Percentiles rank a stretch among this genome's conserved stretches.
Evolutionary conservation across 2,113 vertebrate species (phyloP).

Genomic region (Ivindomyrus marchei): DNA sequence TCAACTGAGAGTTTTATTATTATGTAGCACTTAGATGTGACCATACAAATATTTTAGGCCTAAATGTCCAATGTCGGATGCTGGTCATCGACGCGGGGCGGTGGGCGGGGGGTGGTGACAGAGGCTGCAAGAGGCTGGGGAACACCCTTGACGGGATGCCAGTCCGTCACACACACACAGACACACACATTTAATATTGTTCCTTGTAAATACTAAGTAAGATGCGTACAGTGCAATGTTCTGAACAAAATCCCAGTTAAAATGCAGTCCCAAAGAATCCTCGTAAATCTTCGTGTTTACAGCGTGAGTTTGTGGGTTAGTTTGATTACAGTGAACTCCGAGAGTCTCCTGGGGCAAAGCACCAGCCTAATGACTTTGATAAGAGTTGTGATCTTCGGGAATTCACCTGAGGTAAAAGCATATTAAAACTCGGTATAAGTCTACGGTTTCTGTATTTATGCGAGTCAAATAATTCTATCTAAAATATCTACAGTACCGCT

Average conservation of each 20-base stretch:
- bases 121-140: neutral
- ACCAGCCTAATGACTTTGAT: slow-evolving; percentile 21
- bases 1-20: neutral
- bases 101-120: neutral
- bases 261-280: slow-evolving; percentile 49
- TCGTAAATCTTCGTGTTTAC: slow-evolving; percentile 31
- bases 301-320: slow-evolving; percentile 33
- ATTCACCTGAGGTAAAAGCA: neutral
- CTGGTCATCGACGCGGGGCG: neutral
- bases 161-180: neutral
- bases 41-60: neutral
- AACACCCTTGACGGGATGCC: neutral
- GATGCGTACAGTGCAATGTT: neutral
- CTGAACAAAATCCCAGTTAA: neutral
- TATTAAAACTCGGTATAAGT: neutral
- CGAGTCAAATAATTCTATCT: neutral
- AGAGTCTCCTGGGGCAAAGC: slow-evolving; percentile 36
- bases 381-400: neutral
- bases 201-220: neutral
- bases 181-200: neutral
- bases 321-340: slow-evolving; percentile 43
- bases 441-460: neutral
- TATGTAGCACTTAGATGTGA: neutral
- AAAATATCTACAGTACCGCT: neutral
- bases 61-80: neutral